Evolutionary conservation across 2,888 invertebrate species (phyloP).

Genomic region (Alviniconcha strummeri): DNA sequence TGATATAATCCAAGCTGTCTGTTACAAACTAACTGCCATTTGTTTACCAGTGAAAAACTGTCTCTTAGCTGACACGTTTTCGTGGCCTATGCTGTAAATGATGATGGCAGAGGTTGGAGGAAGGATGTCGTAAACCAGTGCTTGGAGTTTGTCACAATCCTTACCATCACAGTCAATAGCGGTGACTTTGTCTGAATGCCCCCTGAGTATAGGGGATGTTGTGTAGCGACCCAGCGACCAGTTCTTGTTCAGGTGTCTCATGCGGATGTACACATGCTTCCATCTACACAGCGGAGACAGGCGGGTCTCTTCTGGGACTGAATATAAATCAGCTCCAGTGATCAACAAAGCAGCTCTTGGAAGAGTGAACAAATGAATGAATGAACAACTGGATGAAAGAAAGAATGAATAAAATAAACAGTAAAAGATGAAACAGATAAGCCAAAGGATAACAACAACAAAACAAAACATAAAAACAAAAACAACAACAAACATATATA

Average conservation of each 20-base stretch:
- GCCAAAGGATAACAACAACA: background rate
- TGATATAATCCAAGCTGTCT: too few relatives aligned
- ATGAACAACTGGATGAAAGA: background rate
- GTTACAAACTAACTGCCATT: too few relatives aligned
- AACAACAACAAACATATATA: background rate
- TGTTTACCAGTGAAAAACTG: too few relatives aligned
- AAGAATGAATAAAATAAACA: background rate
- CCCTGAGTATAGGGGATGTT: slow-evolving; percentile 60
- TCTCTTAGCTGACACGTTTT: too few relatives aligned
- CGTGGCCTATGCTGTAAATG: too few relatives aligned
- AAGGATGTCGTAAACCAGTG: too few relatives aligned
- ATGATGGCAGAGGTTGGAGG: too few relatives aligned
- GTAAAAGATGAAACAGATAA: background rate
- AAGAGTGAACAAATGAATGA: background rate
- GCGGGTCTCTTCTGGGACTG: slow-evolving; percentile 58
- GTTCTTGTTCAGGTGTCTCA: slow-evolving; percentile 62
- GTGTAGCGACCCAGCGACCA: slow-evolving; percentile 66
- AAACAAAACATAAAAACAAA: background rate
- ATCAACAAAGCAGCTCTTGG: background rate
- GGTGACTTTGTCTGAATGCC: slow-evolving; percentile 65
- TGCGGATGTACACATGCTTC: slow-evolving; percentile 64
- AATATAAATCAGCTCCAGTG: background rate
- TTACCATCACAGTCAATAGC: slow-evolving; percentile 67
- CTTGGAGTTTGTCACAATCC: background rate
- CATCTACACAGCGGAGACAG: slow-evolving; percentile 65